Conservation (phyloP, 1,140 invertebrate genomes). For the Druon quercuslanigerum region DNA sequence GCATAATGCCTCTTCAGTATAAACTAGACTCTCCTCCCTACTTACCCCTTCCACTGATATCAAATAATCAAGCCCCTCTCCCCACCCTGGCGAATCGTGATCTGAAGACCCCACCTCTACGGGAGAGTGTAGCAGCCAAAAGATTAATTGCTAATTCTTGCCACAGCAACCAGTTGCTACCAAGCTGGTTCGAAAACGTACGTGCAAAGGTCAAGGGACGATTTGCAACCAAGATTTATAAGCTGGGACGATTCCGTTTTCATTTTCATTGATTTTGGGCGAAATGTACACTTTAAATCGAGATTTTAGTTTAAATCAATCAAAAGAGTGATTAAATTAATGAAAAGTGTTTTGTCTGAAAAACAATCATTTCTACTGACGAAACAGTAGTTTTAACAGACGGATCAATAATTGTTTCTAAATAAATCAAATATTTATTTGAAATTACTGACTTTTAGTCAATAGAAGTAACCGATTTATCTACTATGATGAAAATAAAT, state of each 20-base stretch:
- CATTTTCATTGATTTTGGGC: not conserved
- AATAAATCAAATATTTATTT: no score
- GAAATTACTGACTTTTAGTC: no score
- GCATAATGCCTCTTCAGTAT: slow-evolving; percentile 67
- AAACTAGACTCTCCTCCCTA: slow-evolving; percentile 50
- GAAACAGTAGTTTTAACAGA: no score
- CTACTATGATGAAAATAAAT: no score
- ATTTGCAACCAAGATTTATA: slow-evolving; percentile 30
- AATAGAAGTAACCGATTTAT: no score
- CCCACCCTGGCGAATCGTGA: slow-evolving; percentile 32
- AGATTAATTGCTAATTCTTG: slow-evolving; percentile 70
- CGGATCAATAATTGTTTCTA: no score
- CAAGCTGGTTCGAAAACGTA: slow-evolving; percentile 37
- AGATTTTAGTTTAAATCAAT: no score
- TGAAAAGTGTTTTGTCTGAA: no score
- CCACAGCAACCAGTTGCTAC: slow-evolving; percentile 66
- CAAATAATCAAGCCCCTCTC: not conserved
- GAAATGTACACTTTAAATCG: not conserved
- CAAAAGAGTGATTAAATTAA: no score
- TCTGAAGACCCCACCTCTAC: slow-evolving; percentile 41
- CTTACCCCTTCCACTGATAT: slow-evolving; percentile 40
- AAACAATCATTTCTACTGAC: no score
- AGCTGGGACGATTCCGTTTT: slow-evolving; percentile 1
- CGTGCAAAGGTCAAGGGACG: slow-evolving; percentile 46
- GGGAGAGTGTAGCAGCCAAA: slow-evolving; percentile 49